Conservation (phyloP, 2,113 vertebrate genomes). For the Telmatochromis brachygnathus region DNA sequence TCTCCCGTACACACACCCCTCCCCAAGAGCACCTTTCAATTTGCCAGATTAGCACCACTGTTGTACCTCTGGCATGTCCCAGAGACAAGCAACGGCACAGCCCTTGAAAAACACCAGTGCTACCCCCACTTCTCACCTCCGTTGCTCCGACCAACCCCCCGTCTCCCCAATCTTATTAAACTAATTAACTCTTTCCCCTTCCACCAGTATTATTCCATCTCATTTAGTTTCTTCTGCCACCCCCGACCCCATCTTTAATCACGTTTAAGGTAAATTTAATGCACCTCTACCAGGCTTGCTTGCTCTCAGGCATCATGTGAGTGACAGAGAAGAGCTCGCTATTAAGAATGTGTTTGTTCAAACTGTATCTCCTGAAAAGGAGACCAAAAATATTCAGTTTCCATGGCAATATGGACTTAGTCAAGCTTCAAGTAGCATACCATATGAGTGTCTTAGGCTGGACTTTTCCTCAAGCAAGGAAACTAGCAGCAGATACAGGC, state of each 20-base stretch:
- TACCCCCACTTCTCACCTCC: not conserved
- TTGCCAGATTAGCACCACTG: constrained; percentile 65
- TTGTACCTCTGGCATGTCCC: constrained; percentile 53
- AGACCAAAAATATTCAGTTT: constrained; percentile 49
- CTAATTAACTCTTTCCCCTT: constrained; percentile 51
- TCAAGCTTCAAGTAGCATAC: constrained; percentile 55
- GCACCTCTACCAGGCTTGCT: not conserved
- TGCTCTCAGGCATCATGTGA: constrained; percentile 8
- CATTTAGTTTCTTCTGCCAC: not conserved
- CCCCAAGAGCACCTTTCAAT: constrained; percentile 60
- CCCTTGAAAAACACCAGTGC: not conserved
- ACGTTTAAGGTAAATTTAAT: constrained; percentile 44
- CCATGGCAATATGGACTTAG: constrained; percentile 58
- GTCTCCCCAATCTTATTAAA: constrained; percentile 65
- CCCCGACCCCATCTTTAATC: constrained; percentile 33
- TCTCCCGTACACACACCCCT: constrained; percentile 31
- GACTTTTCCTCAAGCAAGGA: constrained; percentile 16
- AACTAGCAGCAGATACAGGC: not conserved
- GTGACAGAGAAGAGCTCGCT: constrained; percentile 10
- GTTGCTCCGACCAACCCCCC: constrained; percentile 30
- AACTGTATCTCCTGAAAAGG: not conserved
- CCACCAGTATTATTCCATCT: not conserved
- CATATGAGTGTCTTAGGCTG: constrained; percentile 39
- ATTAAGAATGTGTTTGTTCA: constrained; percentile 21
- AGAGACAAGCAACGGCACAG: constrained; percentile 12